Base-by-base conservation (phyloP, 1,140 invertebrate species). In the Asbolus verrucosus region DNA sequence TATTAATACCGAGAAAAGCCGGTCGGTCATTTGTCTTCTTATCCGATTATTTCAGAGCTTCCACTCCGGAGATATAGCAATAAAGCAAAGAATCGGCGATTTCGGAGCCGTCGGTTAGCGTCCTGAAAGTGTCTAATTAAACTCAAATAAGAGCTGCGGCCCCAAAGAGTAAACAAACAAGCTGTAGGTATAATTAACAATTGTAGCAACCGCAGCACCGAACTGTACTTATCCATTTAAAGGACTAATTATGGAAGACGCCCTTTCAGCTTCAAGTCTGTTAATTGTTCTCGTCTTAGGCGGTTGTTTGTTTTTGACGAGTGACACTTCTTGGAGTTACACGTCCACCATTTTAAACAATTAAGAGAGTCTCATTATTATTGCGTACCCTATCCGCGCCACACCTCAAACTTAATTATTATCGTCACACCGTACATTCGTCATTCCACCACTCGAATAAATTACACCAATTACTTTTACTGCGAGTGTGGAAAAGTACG, bases 241-340 rank as follows among this genome's bases (percentile, higher is more conserved):
- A 54, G 46, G 46, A n/a, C 46, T 54, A 54, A 54, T 54, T 54
- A 54, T 54, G 14, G 46, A 54, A 54, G 46, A 54, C 46, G 46
- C 46, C 46, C 46, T 54, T 54, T 14, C 46, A 54, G 19, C 13
- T 13, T 27, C 46, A 14, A 54, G 18, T 54, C 27, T 19, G 46
- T 50, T 50, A 27, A 54, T 54, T 54, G 46, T 54, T 54, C 46
- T 54, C 21, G 19, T 54, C 46, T 54, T 54, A 13, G 46, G 46
- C 21, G 46, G 46, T 27, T 63, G 36, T 39, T 63, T 38, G 61
- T 39, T 63, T 41, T 63, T 63, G 61, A 63, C 13, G 61, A 63
- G 39, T 41, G 33, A 63, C 33, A 63, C 50, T 63, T 33, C 46
- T 54, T 54, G 18, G 8, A 6, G 11, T 21, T 54, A 21, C 46